These are phyloP conservation scores for Lycocerus yunnanus DNA, from an alignment of 2,888 invertebrate genomes.

Conservation along the genomic window DNA sequence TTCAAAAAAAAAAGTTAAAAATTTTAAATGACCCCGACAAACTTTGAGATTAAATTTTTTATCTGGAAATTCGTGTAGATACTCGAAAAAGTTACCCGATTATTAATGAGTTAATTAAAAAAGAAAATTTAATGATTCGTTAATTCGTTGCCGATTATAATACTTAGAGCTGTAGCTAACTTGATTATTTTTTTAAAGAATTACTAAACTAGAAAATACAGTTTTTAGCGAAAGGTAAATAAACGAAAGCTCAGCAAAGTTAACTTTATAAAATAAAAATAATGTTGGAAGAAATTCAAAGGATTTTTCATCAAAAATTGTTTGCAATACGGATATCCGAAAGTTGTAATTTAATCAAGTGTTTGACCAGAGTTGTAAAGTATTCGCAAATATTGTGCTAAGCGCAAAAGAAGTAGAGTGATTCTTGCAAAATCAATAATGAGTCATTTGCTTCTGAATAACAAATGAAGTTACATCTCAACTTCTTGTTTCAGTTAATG, in stretches of 20 bases:
- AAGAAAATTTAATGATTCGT: not conserved
- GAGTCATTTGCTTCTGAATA: slow-evolving; percentile 21
- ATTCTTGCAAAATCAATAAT: slow-evolving; percentile 20
- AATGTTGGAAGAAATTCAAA: slow-evolving; percentile 2
- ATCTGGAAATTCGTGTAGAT: not conserved
- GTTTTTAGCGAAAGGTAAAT: not conserved
- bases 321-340: slow-evolving; percentile 14
- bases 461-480: slow-evolving; percentile 14
- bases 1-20: not conserved
- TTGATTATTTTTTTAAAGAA: not conserved
- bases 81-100: too few species aligned
- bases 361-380: slow-evolving; percentile 18
- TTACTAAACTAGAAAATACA: not conserved
- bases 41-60: slow-evolving; percentile 7
- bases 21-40: not conserved
- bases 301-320: slow-evolving; percentile 2
- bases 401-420: slow-evolving; percentile 9
- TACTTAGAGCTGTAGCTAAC: not conserved
- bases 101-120: not conserved
- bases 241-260: slow-evolving; percentile 1
- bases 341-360: slow-evolving; percentile 22
- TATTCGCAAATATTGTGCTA: slow-evolving; percentile 21
- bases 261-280: slow-evolving; percentile 3
- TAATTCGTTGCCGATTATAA: not conserved
- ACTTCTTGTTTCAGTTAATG: slow-evolving; percentile 12